Base-by-base conservation (phyloP, 2,113 vertebrate species). In the Rousettus leschenaultii region DNA sequence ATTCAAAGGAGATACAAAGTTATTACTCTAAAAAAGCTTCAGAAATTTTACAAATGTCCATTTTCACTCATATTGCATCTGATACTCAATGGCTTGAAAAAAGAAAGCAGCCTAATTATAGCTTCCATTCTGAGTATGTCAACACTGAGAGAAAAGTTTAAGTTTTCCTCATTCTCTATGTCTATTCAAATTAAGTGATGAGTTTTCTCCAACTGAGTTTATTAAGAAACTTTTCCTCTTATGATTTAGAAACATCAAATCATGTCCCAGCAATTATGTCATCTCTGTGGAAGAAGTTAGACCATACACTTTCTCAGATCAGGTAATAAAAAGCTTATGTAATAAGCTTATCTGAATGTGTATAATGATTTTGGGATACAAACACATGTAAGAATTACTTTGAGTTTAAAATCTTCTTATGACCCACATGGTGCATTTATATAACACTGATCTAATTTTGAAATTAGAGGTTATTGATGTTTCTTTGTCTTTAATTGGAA, bases 281-380 rank as follows among this genome's bases (percentile, higher is more conserved):
- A 38, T 99, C 99, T 16, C 97, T 99, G 55, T 99, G 99, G 99
- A 99, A 99, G 97, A 99, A 99, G 96, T 97, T 99, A 96, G 99
- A 99, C 97, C 99, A 99, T 84, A 99, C 99, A 0, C 99, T 99
- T 97, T 99, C 99, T 97, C 99, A 99, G 97, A 99, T 99, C 98
- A 99, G 99, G 99, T 99, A 99, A 98, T 96, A 79, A 94, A 84
- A 65, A 73, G 30, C 43, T 45, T 87, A 26, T 68, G 28, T 15
- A 63, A 38, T 75, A 30, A 89, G 6, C 35, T 93, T 89, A 70
- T 83, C 63, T 92, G 80, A 91, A 68, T 61, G 30, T 88, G 4
- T n/a, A 51, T 82, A 68, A 86, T 91, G 53, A 70, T 89, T 96
- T 87, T 57, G 51, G 30, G 83, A 86, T 85, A n/a, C 45, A 95